Base-by-base conservation (phyloP, 2,797 vertebrate species). In the Danionella dracula region DNA sequence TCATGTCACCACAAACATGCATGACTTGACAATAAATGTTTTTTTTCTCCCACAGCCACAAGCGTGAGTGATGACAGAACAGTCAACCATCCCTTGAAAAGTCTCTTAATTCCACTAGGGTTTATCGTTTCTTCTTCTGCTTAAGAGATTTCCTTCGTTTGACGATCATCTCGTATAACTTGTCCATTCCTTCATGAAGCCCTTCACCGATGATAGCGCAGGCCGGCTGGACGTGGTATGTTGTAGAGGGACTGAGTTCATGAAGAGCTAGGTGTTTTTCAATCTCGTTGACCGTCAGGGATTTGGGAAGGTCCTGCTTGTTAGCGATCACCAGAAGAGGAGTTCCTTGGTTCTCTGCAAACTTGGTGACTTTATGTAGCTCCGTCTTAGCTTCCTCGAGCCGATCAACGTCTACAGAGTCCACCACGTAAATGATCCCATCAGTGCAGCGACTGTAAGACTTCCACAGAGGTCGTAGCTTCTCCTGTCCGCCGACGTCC, bases 131-230 rank as follows among this genome's bases (percentile, higher is more conserved):
- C 79, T 91, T 93, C 82, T 91, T 92, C 82, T 92, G 91, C 77
- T 92, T 92, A 50, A 93, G 82, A 51, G 86, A 88, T 84, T 92
- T 93, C 76, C 92, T 89, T 69, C 92, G 83, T 72, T 92, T 93
- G 53, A 92, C 84, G 74, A 93, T 93, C 92, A 93, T 93, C 84
- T 93, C 92, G n/a, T 92, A 92, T 45, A 93, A 86, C 79, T 91
- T 91, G 87, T 93, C 92, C 92, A 93, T 92, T 76, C 92, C 92
- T 76, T 93, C 92, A 20, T 90, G 92, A 11, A 93, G 89, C 56
- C 92, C 92, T 79, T 93, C 92, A 35, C 92, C 92, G 56, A 93
- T 93, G 83, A 93, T 93, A 76, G 92, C 92, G 72, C 92, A 93
- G 32, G 92, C 92, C 2, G 92, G 92, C 81, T 93, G 92, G 76